Evolutionary conservation across 1,140 invertebrate species (phyloP).

Genomic region (Magallana ariakensis): DNA sequence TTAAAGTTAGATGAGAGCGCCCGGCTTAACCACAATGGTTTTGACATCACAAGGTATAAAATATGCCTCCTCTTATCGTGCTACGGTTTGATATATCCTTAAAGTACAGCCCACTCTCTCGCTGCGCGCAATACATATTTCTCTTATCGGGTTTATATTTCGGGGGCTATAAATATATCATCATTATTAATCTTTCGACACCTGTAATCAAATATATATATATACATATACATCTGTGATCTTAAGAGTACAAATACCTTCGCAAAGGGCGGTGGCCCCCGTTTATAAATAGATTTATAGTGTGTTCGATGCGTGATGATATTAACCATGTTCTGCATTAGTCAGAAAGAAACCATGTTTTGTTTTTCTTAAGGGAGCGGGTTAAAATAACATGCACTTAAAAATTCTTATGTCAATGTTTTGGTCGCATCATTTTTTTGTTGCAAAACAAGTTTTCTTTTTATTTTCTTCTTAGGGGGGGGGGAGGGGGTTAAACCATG

Average conservation of each 20-base stretch:
- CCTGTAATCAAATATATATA: not conserved
- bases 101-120: not conserved
- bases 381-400: not conserved
- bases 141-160: not conserved
- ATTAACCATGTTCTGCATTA: too few species aligned
- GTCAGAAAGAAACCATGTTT: not conserved
- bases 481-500: too few species aligned
- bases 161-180: not conserved
- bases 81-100: not conserved
- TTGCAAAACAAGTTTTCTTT: too few species aligned
- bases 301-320: not conserved
- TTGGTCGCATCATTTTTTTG: too few species aligned
- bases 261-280: not conserved
- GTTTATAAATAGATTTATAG: not conserved
- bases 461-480: too few species aligned
- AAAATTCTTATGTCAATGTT: not conserved
- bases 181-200: not conserved
- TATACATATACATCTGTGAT: too few species aligned
- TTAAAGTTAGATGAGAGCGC: slow-evolving; percentile 31
- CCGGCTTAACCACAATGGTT: slow-evolving; percentile 14
- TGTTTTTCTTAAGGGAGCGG: not conserved
- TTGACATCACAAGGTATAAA: slow-evolving; percentile 47
- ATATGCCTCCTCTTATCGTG: not conserved
- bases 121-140: not conserved
- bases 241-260: not conserved